phyloP scores from a whole-genome alignment of 1,140 invertebrate species.

The Luehdorfia chinensis region DNA sequence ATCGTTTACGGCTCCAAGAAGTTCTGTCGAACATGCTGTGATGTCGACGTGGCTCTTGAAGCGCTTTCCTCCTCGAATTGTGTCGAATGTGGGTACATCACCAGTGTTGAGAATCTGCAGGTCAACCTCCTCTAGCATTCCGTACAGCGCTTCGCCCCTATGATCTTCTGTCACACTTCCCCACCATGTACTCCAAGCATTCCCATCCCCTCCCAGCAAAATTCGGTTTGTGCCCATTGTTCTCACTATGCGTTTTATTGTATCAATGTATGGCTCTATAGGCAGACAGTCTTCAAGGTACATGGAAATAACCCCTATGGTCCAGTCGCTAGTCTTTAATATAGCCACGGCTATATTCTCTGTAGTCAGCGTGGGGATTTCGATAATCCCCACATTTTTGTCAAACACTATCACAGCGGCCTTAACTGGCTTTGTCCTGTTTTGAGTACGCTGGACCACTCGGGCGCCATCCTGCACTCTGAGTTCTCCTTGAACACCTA shows the following conservation, averaged over 20 bases:
- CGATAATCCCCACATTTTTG: constrained; percentile 1
- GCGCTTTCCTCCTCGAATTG: constrained; percentile 8
- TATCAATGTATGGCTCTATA: constrained; percentile 17
- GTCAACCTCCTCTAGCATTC: neutral
- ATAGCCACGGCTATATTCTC: constrained; percentile 2
- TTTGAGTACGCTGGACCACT: neutral
- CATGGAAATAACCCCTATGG: constrained; percentile 25
- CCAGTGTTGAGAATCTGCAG: constrained; percentile 19
- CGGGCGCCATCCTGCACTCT: neutral
- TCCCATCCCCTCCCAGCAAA: constrained; percentile 30
- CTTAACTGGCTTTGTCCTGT: constrained; percentile 11
- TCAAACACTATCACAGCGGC: constrained; percentile 14
- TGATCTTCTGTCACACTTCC: constrained; percentile 20
- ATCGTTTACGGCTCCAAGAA: constrained; percentile 14
- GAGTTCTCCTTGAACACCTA: neutral
- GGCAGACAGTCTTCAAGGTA: constrained; percentile 28
- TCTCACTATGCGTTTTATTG: neutral
- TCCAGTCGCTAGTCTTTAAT: too few species aligned
- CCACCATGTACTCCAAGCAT: constrained; percentile 38
- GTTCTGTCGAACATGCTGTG: constrained; percentile 2
- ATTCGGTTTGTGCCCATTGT: constrained; percentile 16
- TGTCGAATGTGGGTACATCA: constrained; percentile 23
- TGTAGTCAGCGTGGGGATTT: neutral
- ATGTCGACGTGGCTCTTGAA: constrained; percentile 24
- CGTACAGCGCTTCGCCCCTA: constrained; percentile 3